Conservation (phyloP, 2,113 vertebrate species). For the Brachyhypopomus gauderio region DNA sequence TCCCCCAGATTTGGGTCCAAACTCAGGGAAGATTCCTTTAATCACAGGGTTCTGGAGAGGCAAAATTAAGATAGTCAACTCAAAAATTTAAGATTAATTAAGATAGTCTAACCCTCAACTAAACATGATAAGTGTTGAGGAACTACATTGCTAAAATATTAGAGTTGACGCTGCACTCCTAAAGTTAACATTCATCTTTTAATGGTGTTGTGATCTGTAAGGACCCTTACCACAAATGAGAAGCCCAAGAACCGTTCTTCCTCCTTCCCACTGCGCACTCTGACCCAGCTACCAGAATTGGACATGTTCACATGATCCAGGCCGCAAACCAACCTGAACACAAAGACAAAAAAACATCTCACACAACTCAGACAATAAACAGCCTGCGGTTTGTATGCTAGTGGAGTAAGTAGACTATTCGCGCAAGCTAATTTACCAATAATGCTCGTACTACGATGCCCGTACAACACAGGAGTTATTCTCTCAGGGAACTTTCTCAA, state of each 20-base stretch:
- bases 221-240: conserved; percentile 82
- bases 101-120: no score
- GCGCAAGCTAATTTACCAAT: conserved; percentile 68
- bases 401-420: conserved; percentile 50
- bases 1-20: conserved; percentile 90
- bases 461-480: conserved; percentile 61
- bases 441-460: conserved; percentile 41
- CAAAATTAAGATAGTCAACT: background rate
- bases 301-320: conserved; percentile 73
- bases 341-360: conserved; percentile 46
- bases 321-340: conserved; percentile 59
- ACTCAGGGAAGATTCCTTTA: conserved; percentile 84
- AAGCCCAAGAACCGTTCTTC: conserved; percentile 76
- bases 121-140: no score
- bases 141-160: background rate
- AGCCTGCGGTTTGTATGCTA: conserved; percentile 34
- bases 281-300: conserved; percentile 77
- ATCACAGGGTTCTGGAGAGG: conserved; percentile 83
- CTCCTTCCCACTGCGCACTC: conserved; percentile 80
- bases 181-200: background rate
- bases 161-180: background rate
- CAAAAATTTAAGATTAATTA: no score
- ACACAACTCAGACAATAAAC: conserved; percentile 53
- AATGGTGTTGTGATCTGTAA: background rate
- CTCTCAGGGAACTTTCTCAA: conserved; percentile 50